Evolutionary conservation across 2,888 invertebrate genomes (phyloP), one percentile per base, ranked within the genome.

Genomic region (Fabriciana adippe): DNA sequence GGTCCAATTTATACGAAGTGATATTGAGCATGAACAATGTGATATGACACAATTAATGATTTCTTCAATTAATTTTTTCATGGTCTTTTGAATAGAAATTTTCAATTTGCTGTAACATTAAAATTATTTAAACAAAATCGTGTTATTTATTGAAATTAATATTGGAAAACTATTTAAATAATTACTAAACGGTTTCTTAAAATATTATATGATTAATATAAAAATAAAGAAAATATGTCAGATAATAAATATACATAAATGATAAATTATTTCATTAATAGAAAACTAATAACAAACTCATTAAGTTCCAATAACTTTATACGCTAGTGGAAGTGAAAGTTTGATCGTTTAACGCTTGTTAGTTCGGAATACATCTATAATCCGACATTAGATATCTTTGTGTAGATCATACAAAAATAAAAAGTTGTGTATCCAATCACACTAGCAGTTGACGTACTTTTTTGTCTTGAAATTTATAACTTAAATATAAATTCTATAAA

Each of bases 1-100:
- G 72, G 68, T 57, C 70, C 71, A 75, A 81, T 83, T 79, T 82
- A 83, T 79, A 78, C 78, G 79, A 81, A 82, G 81, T 81, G 77
- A 77, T 78, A 76, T 74, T 63, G 68, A 74, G 74, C 35, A 41
- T 41, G 35, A 41, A 41, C 35, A 41, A 76, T 74, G 68, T 74
- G 76, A 70, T 59, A 63, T 48, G 68, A 71, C 64, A 68, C 72
- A 73, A 74, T 65, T 71, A 72, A 77, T 75, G 74, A 64, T 55
- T 68, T 65, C 56, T 35, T 60, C 45, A 63, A 64, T 66, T 64
- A 61, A 63, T 56, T 47, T 64, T 26, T 18, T 51, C 16, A 35
- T 41, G 31, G n/a, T 35, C 50, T 54, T 64, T 26, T 11, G 4
- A n/a, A 11, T 13, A 21, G 21, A 8, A 2, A 41, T 11, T 41